Evolutionary conservation across 2,113 vertebrate species (phyloP), one percentile per base, ranked within the genome.

Genomic region (Thamnophis sirtalis): DNA sequence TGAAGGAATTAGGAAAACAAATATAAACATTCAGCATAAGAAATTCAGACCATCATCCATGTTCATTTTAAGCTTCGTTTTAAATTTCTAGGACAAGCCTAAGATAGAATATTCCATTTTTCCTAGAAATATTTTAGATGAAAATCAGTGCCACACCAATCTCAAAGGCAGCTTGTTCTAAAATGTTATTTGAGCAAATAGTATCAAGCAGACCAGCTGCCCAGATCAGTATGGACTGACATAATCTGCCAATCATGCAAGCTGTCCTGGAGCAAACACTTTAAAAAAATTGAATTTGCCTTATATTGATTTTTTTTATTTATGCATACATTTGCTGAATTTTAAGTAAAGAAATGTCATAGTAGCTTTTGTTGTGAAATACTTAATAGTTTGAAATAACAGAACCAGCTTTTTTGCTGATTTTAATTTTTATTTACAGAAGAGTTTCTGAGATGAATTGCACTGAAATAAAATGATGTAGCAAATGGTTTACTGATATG

Each of bases 401-500:
- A 68, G 9, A 68, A 68, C 13, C 28, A 68, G 24, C 10, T 50
- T 54, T 43, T 80, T 38, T 43, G 33, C 19, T 43, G 73, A 88
- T 86, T 94, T 53, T 84, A 86, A 92, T 50, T 50, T 93, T 94
- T 94, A 53, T 87, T 80, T 80, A 68, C 58, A 53, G 17, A 6
- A 92, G 89, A 89, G 22, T 56, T 84, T 91, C 38, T 24, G 50
- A 33, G 89, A 91, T 87, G 21, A 80, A 88, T 80, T 55, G 21
- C 26, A 88, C 54, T 0, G 88, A 89, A 91, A 87, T 86, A 0
- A 95, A 95, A 90, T 90, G 0, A 28, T 93, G 51, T 94, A 50
- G 87, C 88, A 89, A 22, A 84, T 63, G 68, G 50, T 95, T 92
- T 95, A 43, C 94, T 97, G 95, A 97, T 94, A 95, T 97, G 93